Base-by-base conservation (phyloP, 2,113 vertebrate species). In the Dipodomys stephensi region DNA sequence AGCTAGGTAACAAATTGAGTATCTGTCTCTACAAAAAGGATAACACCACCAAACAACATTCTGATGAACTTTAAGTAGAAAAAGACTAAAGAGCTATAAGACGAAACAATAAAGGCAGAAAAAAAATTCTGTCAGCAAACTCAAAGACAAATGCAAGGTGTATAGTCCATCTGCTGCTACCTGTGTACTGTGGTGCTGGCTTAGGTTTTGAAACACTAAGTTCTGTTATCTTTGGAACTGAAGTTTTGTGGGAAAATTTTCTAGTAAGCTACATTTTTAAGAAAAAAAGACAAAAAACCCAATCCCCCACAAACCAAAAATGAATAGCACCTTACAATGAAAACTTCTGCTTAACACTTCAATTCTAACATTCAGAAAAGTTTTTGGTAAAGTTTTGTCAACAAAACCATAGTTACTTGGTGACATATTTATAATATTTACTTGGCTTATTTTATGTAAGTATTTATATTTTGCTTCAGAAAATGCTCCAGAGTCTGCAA, bases 321-420 rank as follows among this genome's bases (percentile, higher is more conserved):
- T 1, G 25, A 73, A 67, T 0, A 78, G 25, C 49, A 49, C 12
- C 49, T 12, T 49, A 11, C 49, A 49, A 49, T 49, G 49, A 49
- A 49, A 49, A 49, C 12, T 2, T 49, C 49, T 49, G 49, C 49
- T 49, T 49, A 49, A 49, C 49, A 68, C 20, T 46, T 91, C 46
- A 85, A 82, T 62, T 88, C 71, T 11, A 79, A 85, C 79, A 96
- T 80, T 83, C 28, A 65, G 49, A 76, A 60, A 57, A 35, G 13
- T 39, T 46, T 82, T 6, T 1, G 6, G 44, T 74, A 73, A 57
- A 39, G 89, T 22, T 32, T 67, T 46, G 44, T 64, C 53, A 94
- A 93, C 22, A 95, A 94, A 96, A 82, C n/a, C 73, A 73, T 87
- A 91, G 8, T 96, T 28, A 90, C n/a, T 81, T 91, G 46, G 25